Evolutionary conservation across 2,113 vertebrate genomes (phyloP), one percentile per base, ranked within the genome.

Genomic region (Fulmarus glacialis): DNA sequence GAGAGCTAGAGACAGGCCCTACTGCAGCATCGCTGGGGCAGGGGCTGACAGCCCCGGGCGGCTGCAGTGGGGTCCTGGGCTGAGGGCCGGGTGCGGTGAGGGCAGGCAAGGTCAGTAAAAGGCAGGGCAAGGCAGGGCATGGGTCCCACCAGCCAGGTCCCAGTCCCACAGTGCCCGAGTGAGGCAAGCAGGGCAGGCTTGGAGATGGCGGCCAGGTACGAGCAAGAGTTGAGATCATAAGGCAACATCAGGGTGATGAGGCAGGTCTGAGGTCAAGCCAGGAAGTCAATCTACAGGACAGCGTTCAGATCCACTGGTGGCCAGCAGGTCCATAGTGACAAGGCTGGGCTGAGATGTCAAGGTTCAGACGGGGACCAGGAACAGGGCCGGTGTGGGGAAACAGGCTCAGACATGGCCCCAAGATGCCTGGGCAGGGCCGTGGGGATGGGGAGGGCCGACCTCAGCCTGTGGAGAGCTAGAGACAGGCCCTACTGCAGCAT

Each of bases 11-110:
- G n/a, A 55, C 15, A 4, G 3, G 27, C 58, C 24, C 4, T 89
- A 8, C 42, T 80, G 16, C 19, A 2, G 24, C 4, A 1, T 48
- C 0, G 0, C 10, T 47, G 40, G 27, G n/a, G 8, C n/a, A 72
- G 66, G 47, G 18, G 1, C 38, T 47, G 47, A 29, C 5, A 11
- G 27, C 7, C 27, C 34, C 5, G 3, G 17, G 6, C 26, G 30
- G 24, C 7, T 67, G 40, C 24, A 5, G 2, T 5, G 43, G 29
- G 8, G 20, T 50, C 24, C 43, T 50, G 72, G 36, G 36, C n/a
- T 1, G 0, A 10, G 4, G 19, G 22, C n/a, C 2, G 38, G 50
- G 42, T 24, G n/a, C n/a, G n/a, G n/a, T n/a, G n/a, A n/a, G n/a
- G n/a, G n/a, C n/a, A n/a, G n/a, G n/a, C n/a, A n/a, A n/a, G n/a